Evolutionary conservation across 2,113 vertebrate species (phyloP).

Genomic region (Scalopus aquaticus): DNA sequence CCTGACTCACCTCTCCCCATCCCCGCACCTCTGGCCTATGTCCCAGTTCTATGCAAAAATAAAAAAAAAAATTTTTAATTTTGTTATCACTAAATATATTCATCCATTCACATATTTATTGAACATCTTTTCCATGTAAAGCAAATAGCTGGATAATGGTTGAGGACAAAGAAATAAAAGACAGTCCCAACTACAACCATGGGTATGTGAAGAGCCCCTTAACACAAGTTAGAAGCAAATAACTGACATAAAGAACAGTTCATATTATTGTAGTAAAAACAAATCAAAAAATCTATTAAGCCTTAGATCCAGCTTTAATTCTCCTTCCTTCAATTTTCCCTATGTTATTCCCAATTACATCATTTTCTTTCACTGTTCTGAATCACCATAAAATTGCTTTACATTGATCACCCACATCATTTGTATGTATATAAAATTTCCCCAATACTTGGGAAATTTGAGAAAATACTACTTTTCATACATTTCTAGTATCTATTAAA

Average conservation of each 20-base stretch:
- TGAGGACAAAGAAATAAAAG: slow-evolving; percentile 19
- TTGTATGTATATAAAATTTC: neutral
- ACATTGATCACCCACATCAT: neutral
- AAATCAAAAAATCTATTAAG: neutral
- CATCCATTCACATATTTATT: neutral
- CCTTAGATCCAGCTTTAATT: neutral
- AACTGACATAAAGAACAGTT: neutral
- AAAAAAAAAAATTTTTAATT: neutral
- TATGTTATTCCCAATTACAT: neutral
- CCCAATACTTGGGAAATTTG: neutral
- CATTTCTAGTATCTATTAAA: neutral
- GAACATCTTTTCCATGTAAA: neutral
- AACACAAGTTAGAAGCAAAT: neutral
- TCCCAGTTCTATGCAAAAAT: too few species aligned
- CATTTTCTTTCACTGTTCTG: neutral
- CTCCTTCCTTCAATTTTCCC: neutral
- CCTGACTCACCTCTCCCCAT: too few species aligned
- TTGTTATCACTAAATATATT: neutral
- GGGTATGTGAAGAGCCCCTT: neutral
- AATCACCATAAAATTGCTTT: neutral
- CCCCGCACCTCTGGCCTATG: too few species aligned
- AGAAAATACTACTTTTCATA: neutral
- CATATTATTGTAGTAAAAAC: neutral
- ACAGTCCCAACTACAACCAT: neutral
- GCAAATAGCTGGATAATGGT: neutral